These are phyloP conservation scores for Equus przewalskii DNA, from an alignment of 2,113 vertebrate species.

Conservation along the genomic window DNA sequence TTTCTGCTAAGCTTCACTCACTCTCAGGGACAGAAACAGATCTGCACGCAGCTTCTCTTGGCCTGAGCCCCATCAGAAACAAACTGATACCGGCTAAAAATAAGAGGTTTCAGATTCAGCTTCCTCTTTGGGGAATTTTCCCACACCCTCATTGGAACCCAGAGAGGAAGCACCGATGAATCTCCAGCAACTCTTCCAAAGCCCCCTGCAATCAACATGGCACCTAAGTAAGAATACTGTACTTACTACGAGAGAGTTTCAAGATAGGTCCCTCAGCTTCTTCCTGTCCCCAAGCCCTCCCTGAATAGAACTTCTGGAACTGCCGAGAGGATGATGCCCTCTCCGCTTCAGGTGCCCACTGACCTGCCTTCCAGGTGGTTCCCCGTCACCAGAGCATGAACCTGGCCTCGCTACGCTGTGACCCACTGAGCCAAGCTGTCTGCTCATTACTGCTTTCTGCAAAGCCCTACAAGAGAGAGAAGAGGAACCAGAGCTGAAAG, in stretches of 20 bases:
- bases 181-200: not conserved
- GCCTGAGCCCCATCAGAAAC: not conserved
- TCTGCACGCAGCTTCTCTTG: not conserved
- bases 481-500: not conserved
- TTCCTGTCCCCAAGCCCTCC: fast-evolving
- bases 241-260: not conserved
- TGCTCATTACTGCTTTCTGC: fast-evolving
- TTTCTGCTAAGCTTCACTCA: not conserved
- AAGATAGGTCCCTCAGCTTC: too few species aligned
- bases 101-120: not conserved
- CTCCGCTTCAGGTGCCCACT: not conserved
- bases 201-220: fast-evolving
- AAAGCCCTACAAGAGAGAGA: not conserved
- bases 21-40: not conserved
- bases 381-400: not conserved
- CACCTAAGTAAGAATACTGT: not conserved
- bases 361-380: not conserved
- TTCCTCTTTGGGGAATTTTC: not conserved
- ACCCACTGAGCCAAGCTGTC: not conserved
- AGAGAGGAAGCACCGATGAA: fast-evolving
- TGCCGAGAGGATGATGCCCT: fast-evolving
- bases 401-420: fast-evolving
- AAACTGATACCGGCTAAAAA: not conserved
- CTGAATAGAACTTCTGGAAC: not conserved
- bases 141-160: too few species aligned